Base-by-base conservation (phyloP, 2,888 invertebrate genomes). In the Monoplex corrugatus region DNA sequence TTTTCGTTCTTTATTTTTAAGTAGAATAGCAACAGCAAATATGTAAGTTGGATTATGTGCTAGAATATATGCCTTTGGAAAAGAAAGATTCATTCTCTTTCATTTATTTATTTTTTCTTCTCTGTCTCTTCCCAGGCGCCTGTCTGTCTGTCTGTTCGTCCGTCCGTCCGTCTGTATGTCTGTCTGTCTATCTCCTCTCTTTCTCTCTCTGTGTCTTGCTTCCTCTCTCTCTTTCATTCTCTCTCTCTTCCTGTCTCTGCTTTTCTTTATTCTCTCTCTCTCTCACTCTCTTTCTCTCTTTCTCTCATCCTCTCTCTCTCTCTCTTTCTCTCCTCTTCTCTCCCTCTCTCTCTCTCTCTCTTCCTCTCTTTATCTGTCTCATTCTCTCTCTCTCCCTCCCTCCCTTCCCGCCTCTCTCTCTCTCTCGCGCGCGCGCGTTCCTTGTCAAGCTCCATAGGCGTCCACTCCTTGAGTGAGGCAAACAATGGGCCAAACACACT, bases 161-260 rank as follows among this genome's bases (percentile, higher is more conserved):
- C 28, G 16, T 68, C 38, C 35, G 23, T 68, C 6, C 35, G 5
- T 75, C 23, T 75, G 5, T 75, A 2, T 35, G 8, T 75, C 35
- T 75, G 5, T 75, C 35, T 35, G 8, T 75, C 35, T 75, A 6
- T 75, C 35, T 75, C 75, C 35, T 75, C 35, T 35, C 75, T 75
- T 10, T 75, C 35, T 43, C 80, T 19, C 80, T 43, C 40, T 43
- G 40, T 43, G 40, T 43, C 40, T 43, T 43, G n/a, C n/a, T 43
- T 43, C 23, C 80, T 43, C 40, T 32, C 80, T 80, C 87, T 40
- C 43, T 87, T 45, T 50, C 38, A 32, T 45, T 80, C 40, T 75
- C 75, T 75, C 75, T 35, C 35, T 75, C 35, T 75, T 35, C 35
- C 75, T 75, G 8, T 75, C 35, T 75, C 32, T 75, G 35, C 35